Evolutionary conservation across 2,797 vertebrate species (phyloP).

Genomic region (Atherinosoma microstoma): DNA sequence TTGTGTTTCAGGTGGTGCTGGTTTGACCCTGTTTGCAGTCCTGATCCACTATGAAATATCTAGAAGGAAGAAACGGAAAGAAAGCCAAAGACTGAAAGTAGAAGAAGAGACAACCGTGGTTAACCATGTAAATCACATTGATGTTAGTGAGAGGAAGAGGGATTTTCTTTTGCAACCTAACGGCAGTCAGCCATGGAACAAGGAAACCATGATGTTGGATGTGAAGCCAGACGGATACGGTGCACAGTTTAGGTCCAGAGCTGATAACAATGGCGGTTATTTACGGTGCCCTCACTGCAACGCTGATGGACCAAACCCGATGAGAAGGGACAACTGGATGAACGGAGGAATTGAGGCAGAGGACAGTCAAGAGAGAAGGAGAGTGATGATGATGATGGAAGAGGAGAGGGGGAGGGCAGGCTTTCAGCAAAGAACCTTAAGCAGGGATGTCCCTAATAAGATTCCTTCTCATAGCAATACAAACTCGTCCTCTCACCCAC

Average conservation of each 20-base stretch:
- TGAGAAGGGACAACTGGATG: conserved; percentile 43
- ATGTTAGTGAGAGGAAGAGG: conserved; percentile 72
- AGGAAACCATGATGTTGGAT: conserved; percentile 39
- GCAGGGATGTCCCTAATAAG: conserved; percentile 27
- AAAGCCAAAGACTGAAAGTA: conserved; percentile 34
- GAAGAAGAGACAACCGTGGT: conserved; percentile 35
- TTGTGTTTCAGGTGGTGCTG: conserved; percentile 73
- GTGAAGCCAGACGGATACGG: not conserved
- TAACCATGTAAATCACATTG: conserved; percentile 60
- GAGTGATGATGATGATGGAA: conserved; percentile 40
- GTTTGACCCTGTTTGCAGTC: conserved; percentile 81
- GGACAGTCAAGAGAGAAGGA: conserved; percentile 59
- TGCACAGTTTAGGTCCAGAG: conserved; percentile 42
- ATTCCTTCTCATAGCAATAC: conserved; percentile 24
- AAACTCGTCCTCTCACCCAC: conserved; percentile 31
- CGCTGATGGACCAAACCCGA: conserved; percentile 42
- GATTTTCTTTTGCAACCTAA: conserved; percentile 64
- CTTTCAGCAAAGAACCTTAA: conserved; percentile 20
- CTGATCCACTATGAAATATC: conserved; percentile 80
- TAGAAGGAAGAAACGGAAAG: conserved; percentile 57
- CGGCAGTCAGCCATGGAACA: conserved; percentile 54
- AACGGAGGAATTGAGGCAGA: conserved; percentile 44
- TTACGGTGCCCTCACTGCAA: conserved; percentile 72
- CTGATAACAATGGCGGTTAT: conserved; percentile 34
- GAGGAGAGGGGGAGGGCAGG: conserved; percentile 48